Conservation (phyloP, 2,113 vertebrate genomes). For the Menidia beryllina region DNA sequence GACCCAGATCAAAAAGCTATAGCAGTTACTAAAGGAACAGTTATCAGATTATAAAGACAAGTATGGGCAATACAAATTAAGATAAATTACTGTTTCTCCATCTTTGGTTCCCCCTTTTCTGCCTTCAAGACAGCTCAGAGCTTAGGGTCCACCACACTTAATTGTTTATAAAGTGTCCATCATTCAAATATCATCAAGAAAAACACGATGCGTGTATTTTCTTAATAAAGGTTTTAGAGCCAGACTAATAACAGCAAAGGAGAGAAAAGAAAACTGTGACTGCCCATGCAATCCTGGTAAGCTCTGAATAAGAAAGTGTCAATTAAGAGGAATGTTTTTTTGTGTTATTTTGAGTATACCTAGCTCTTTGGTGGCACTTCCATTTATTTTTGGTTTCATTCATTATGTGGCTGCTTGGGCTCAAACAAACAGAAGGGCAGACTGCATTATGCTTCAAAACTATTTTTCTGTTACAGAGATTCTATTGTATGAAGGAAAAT, state of each 20-base stretch:
- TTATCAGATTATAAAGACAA: no score
- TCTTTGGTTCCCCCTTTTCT: not conserved
- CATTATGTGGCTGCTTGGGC: not conserved
- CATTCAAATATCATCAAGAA: slow-evolving; percentile 1
- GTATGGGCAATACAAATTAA: no score
- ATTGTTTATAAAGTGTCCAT: not conserved
- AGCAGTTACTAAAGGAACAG: no score
- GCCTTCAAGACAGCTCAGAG: not conserved
- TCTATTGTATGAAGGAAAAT: not conserved
- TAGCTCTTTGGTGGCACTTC: slow-evolving; percentile 17
- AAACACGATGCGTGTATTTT: not conserved
- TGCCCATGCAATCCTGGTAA: not conserved
- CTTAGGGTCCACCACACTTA: not conserved
- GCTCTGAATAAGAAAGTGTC: slow-evolving; percentile 19
- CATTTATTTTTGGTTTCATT: slow-evolving; percentile 35
- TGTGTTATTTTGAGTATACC: slow-evolving; percentile 17
- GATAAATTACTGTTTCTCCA: no score
- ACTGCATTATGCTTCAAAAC: slow-evolving; percentile 24
- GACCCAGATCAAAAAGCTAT: no score
- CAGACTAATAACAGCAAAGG: slow-evolving; percentile 7
- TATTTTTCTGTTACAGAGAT: slow-evolving; percentile 15
- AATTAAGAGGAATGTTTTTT: slow-evolving; percentile 35
- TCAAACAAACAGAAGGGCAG: slow-evolving; percentile 21
- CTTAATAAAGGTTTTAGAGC: not conserved
- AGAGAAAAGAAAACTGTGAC: slow-evolving; percentile 1